phyloP scores from a whole-genome alignment of 2,797 vertebrate species.

The Syngnathus rostellatus region DNA sequence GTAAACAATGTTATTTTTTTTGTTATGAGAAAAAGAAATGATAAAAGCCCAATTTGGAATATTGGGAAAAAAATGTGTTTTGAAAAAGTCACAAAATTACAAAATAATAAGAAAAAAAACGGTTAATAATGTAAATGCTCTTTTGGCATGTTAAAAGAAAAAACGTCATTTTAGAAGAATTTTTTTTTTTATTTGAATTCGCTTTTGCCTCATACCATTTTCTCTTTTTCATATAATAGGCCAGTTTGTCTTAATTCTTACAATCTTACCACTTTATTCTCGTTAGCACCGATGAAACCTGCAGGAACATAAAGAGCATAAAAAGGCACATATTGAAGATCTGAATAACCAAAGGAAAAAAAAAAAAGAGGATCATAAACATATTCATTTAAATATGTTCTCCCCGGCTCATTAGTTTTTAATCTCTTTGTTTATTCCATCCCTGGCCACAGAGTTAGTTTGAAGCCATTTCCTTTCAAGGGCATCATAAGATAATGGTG shows the following conservation, averaged over 20 bases:
- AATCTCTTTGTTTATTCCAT: slow-evolving; percentile 14
- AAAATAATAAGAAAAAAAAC: too few relatives aligned
- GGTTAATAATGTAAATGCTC: too few relatives aligned
- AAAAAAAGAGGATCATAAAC: background rate
- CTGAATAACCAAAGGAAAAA: background rate
- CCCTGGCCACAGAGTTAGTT: slow-evolving; percentile 22
- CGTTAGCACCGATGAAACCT: background rate
- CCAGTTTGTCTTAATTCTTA: background rate
- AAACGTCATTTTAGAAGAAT: background rate
- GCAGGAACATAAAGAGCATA: background rate
- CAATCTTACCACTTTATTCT: background rate
- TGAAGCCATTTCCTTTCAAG: slow-evolving; percentile 50
- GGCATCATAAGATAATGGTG: slow-evolving; percentile 48
- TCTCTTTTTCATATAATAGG: background rate
- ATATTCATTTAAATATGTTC: slow-evolving; percentile 4
- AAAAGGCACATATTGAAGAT: background rate
- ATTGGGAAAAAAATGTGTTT: too few relatives aligned
- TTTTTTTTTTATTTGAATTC: background rate
- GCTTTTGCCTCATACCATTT: background rate
- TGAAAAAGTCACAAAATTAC: too few relatives aligned
- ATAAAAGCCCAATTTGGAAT: too few relatives aligned
- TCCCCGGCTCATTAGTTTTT: slow-evolving; percentile 18
- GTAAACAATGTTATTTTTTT: too few relatives aligned
- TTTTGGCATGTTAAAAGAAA: background rate
- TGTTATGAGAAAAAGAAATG: too few relatives aligned